Evolutionary conservation across 2,888 invertebrate genomes (phyloP).

Genomic region (Pilophorus perplexus): DNA sequence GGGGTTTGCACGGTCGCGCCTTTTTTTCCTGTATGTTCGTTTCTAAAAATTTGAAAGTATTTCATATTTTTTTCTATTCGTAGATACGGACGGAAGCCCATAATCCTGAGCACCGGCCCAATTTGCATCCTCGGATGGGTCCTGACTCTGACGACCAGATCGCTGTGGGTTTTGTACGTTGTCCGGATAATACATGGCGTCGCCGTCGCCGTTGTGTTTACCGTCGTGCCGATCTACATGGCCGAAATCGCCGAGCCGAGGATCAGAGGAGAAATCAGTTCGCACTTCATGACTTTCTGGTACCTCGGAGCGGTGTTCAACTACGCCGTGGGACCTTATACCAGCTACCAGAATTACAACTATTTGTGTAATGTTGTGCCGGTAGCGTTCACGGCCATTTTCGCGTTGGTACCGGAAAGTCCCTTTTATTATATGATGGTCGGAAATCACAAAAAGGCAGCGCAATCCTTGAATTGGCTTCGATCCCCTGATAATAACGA

Average conservation of each 20-base stretch:
- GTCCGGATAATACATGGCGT: constrained; percentile 48
- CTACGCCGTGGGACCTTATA: constrained; percentile 47
- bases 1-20: no score
- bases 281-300: constrained; percentile 49
- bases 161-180: constrained; percentile 45
- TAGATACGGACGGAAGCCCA: constrained; percentile 47
- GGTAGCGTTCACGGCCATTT: constrained; percentile 55
- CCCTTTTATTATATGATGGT: constrained; percentile 61
- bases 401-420: constrained; percentile 62
- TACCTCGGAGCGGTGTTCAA: constrained; percentile 47
- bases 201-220: constrained; percentile 47
- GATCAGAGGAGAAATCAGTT: constrained; percentile 48
- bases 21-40: no score
- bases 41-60: no score
- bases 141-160: constrained; percentile 46
- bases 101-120: constrained; percentile 47
- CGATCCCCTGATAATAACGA: constrained; percentile 36
- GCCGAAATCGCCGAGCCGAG: constrained; percentile 49
- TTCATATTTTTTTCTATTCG: constrained; percentile 22
- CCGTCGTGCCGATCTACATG: constrained; percentile 48
- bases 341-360: constrained; percentile 52
- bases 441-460: constrained; percentile 56
- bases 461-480: constrained; percentile 46
- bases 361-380: constrained; percentile 56
- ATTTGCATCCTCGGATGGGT: constrained; percentile 48